Evolutionary conservation across 2,113 vertebrate genomes (phyloP), one percentile per base, ranked within the genome.

Genomic region (Pavo muticus): DNA sequence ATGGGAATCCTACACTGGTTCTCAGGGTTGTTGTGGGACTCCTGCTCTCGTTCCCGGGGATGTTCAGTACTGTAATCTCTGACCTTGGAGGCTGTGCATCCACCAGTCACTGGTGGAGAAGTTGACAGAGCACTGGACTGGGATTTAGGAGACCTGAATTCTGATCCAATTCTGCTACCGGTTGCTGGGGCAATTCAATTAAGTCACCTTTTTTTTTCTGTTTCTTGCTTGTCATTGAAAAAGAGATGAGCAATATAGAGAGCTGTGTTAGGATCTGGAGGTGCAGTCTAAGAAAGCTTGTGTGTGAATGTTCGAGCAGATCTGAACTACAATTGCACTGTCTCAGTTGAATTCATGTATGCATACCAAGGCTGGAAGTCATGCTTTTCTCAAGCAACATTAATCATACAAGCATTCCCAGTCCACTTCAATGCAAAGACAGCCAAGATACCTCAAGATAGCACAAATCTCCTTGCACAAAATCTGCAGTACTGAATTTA

Each of bases 401-500:
- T 79, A 85, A 14, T 72, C 63, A 29, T 14, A 59, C 9, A 11
- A 80, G 60, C 72, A 59, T 91, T 90, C 69, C 47, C 59, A 68
- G 37, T 59, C 75, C 2, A 3, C 79, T 70, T 85, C 63, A 69
- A 2, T 15, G 37, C 4, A 5, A 73, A 78, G 37, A 14, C 56
- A 63, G 47, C 56, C 50, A 68, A 39, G 78, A 70, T 21, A 80
- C 68, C 4, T 2, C 40, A 30, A 39, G 78, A 63, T 21, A 83
- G 71, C 3, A 2, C 40, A 30, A 37, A 59, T 90, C 75, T 87
- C 37, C 44, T 91, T 88, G 56, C 47, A 29, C 6, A 35, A 18
- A n/a, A 21, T 40, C 59, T 35, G 30, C 71, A 69, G 82, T 56
- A 61, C 94, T 94, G 80, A 89, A 72, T 87, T 92, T 94, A 92